Evolutionary conservation across 1,140 invertebrate species (phyloP).

Genomic region (Cotesia chilonis): DNA sequence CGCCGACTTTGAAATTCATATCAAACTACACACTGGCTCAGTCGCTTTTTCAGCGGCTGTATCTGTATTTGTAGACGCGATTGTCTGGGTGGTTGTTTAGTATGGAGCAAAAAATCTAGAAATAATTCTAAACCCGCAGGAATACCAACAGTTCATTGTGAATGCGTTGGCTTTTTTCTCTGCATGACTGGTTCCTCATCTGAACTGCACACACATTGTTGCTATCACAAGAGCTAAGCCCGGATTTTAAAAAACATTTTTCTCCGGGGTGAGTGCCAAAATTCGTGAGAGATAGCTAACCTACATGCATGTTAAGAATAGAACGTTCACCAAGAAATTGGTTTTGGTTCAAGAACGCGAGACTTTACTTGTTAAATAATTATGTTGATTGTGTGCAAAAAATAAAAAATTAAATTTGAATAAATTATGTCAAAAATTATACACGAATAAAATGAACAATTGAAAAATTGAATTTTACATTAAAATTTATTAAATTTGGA

Average conservation of each 20-base stretch:
- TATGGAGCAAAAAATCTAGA: neutral
- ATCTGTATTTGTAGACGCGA: neutral
- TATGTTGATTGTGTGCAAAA: neutral
- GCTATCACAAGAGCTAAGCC: neutral
- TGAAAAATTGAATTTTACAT: too few relatives aligned
- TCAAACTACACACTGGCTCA: too few relatives aligned
- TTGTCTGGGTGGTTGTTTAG: neutral
- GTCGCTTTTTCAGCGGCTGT: too few relatives aligned
- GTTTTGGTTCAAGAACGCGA: neutral
- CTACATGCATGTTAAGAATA: neutral
- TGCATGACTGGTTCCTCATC: constrained; percentile 14
- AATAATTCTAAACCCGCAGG: constrained; percentile 9
- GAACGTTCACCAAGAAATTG: neutral
- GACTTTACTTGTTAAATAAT: constrained; percentile 11
- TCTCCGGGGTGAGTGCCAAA: constrained; percentile 12
- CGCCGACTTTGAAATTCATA: too few relatives aligned
- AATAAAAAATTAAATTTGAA: neutral
- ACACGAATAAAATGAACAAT: too few relatives aligned
- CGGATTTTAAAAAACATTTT: neutral
- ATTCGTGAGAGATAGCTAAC: constrained; percentile 10
- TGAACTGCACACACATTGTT: constrained; percentile 15
- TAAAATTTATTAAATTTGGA: too few relatives aligned
- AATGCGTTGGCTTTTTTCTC: constrained; percentile 7
- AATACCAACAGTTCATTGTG: neutral
- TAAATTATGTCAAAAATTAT: too few relatives aligned